These are phyloP conservation scores for Atta texana DNA, from an alignment of 1,140 invertebrate species.

Conservation along the genomic window DNA sequence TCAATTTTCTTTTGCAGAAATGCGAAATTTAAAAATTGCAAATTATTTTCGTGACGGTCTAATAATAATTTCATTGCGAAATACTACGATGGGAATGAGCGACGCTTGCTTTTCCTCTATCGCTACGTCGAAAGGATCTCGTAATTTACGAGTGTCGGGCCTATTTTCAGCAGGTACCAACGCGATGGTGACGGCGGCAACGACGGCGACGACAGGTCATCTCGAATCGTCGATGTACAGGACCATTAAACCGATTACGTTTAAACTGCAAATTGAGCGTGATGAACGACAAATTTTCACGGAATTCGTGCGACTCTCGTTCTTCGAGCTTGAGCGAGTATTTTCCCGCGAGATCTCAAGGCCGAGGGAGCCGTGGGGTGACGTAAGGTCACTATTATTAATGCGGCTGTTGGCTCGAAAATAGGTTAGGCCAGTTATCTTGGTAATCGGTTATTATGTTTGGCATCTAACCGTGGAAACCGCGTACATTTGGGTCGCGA, in stretches of 20 bases:
- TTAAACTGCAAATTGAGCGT: slow-evolving; percentile 49
- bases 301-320: slow-evolving; percentile 44
- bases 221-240: neutral
- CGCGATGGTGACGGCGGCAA: too few relatives aligned
- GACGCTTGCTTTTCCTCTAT: slow-evolving; percentile 45
- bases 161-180: slow-evolving; percentile 41
- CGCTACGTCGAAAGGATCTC: slow-evolving; percentile 46
- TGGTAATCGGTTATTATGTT: slow-evolving; percentile 85
- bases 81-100: slow-evolving; percentile 16
- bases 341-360: slow-evolving; percentile 77
- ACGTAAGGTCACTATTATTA: slow-evolving; percentile 85
- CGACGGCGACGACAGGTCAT: neutral
- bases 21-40: neutral
- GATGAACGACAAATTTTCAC: slow-evolving; percentile 39
- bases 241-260: slow-evolving; percentile 13
- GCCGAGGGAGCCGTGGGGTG: slow-evolving; percentile 73
- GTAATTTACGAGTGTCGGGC: slow-evolving; percentile 53
- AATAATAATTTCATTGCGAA: slow-evolving; percentile 47
- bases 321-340: slow-evolving; percentile 28
- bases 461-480: slow-evolving; percentile 80
- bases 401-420: slow-evolving; percentile 84
- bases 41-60: slow-evolving; percentile 45
- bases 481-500: slow-evolving; percentile 62
- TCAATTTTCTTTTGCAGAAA: neutral
- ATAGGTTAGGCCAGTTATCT: slow-evolving; percentile 83